These are phyloP conservation scores for Nycticryphes semicollaris DNA, from an alignment of 2,113 vertebrate genomes.

Conservation along the genomic window DNA sequence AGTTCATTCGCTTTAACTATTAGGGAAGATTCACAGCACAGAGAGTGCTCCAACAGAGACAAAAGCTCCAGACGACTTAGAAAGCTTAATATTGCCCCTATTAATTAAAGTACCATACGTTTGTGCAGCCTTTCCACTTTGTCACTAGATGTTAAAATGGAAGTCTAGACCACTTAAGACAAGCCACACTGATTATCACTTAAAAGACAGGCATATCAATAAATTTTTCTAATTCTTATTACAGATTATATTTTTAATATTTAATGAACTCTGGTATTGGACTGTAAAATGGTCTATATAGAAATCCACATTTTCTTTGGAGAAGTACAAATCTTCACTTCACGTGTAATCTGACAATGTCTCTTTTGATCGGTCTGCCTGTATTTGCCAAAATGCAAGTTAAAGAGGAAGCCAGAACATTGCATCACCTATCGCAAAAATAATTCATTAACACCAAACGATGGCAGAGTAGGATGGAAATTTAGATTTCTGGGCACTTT, in stretches of 20 bases:
- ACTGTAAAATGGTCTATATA: not conserved
- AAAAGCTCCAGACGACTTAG: slow-evolving; percentile 56
- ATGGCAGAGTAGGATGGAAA: not conserved
- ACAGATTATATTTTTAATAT: not conserved
- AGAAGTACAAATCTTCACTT: not conserved
- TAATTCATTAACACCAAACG: not conserved
- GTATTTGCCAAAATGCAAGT: not conserved
- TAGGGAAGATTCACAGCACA: slow-evolving; percentile 63
- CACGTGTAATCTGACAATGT: not conserved
- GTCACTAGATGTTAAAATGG: slow-evolving; percentile 27
- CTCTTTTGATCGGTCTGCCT: not conserved
- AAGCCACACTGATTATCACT: not conserved
- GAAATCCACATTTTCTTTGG: not conserved
- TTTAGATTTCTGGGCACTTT: not conserved
- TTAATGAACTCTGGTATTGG: not conserved
- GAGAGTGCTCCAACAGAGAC: slow-evolving; percentile 37
- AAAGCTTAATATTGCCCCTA: slow-evolving; percentile 48
- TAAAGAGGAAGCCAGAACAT: not conserved
- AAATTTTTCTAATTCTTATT: not conserved
- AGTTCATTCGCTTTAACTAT: slow-evolving; percentile 72
- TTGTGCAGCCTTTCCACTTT: slow-evolving; percentile 33
- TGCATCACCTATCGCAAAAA: not conserved
- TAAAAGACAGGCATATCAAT: not conserved
- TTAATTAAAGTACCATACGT: slow-evolving; percentile 45
- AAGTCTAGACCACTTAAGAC: not conserved